phyloP scores from a whole-genome alignment of 2,797 vertebrate genomes.

The Pelochelys cantorii region DNA sequence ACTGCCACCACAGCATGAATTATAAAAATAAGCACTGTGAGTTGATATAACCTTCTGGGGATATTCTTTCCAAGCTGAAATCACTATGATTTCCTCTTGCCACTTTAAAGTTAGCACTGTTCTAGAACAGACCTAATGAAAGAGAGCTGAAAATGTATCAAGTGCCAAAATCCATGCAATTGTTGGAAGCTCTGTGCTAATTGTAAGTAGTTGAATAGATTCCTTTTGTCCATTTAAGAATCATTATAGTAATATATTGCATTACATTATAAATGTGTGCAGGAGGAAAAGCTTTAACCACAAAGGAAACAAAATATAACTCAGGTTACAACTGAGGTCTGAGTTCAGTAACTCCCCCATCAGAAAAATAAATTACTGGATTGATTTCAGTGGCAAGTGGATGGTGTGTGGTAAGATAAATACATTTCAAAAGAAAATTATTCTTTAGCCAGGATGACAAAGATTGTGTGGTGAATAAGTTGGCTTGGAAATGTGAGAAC shows the following conservation, averaged over 20 bases:
- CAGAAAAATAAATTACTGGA: neutral
- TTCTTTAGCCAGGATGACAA: neutral
- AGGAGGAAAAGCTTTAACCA: conserved; percentile 10
- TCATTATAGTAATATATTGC: neutral
- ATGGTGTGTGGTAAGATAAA: neutral
- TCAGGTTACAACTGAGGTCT: neutral
- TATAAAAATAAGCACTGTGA: neutral
- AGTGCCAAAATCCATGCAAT: neutral
- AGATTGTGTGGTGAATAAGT: neutral
- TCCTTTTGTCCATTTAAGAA: neutral
- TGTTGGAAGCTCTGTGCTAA: neutral
- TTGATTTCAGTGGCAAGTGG: conserved; percentile 27
- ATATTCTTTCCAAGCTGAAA: neutral
- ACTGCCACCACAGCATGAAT: neutral
- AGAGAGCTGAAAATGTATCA: neutral
- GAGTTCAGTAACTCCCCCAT: neutral
- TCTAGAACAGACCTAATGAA: neutral
- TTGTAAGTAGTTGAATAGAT: neutral
- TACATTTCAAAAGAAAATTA: neutral
- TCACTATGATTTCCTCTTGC: neutral
- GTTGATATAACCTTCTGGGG: neutral
- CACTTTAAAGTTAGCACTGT: neutral
- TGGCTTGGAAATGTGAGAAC: conserved; percentile 9
- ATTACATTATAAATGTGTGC: neutral
- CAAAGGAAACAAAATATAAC: neutral